Conservation (phyloP, 2,797 vertebrate species). For the Phalanger gymnotis region DNA sequence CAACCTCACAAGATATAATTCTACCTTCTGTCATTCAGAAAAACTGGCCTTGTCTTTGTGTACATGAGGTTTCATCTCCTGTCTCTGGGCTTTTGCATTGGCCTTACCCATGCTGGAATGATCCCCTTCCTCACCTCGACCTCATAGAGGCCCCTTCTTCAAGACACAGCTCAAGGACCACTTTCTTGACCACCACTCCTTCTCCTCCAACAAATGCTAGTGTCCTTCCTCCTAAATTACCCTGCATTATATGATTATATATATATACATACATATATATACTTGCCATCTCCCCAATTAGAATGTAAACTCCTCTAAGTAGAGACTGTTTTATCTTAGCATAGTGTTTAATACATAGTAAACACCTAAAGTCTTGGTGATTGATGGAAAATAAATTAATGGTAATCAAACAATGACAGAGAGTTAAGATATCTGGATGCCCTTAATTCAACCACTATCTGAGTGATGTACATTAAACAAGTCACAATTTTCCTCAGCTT, state of each 20-base stretch:
- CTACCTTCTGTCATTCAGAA: neutral
- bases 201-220: neutral
- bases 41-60: neutral
- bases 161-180: neutral
- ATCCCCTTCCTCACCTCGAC: neutral
- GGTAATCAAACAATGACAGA: neutral
- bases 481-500: neutral
- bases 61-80: neutral
- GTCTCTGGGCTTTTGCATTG: neutral
- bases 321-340: neutral
- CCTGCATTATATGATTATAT: neutral
- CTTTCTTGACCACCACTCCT: neutral
- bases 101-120: neutral
- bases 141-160: neutral
- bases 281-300: neutral
- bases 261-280: neutral
- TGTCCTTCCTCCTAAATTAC: neutral
- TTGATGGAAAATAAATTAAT: neutral
- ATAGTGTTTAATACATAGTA: neutral
- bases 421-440: neutral
- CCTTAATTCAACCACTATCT: neutral
- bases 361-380: neutral
- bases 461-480: neutral
- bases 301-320: neutral
- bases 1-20: neutral